Base-by-base conservation (phyloP, 2,797 vertebrate species). In the Monodelphis domestica region DNA sequence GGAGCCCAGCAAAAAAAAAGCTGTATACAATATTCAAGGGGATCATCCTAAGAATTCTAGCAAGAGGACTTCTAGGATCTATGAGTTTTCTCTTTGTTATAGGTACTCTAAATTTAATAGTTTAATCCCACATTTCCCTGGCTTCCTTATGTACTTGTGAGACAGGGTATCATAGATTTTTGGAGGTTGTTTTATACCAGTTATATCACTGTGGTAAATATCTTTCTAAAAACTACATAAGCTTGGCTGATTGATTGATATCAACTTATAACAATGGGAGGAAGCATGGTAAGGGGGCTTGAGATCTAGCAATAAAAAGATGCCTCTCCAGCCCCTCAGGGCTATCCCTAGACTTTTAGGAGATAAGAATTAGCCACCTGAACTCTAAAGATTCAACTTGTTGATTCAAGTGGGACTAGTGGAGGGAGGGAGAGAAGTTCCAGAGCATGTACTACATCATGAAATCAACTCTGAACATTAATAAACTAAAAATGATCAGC, bases 381-480 rank as follows among this genome's bases (percentile, higher is more conserved):
- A 50, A 1, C 1, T 50, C 38, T 50, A 21, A 84, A 84, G 38
- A 84, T 84, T 45, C 38, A 84, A 84, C 70, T 45, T 26, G 15
- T 2, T 70, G 17, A 70, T 78, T 78, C 70, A 78, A 24, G 2
- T 78, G n/a, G n/a, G 70, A 3, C 24, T 21, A 78, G 38, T 50
- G 12, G 38, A 50, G 38, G 38, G 24, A 84, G 51, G 87, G 51
- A 53, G 50, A 84, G 12, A 53, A 52, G 87, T n/a, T 33, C 29
- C 29, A 29, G 7, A 33, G 29, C 12, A 15, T 84, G 0, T 93
- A 57, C 63, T 94, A 91, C 54, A 87, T 7, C 12, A 54, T 29
- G 4, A 90, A 93, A 93, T 84, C 87, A 55, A 93, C 89, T 89
- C 87, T 30, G 26, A 63, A 90, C 93, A 91, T 63, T 94, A 30